Percentiles rank a stretch among this genome's conserved stretches.
Evolutionary conservation across 2,113 vertebrate species (phyloP).

Genomic region (Dasypus novemcinctus): DNA sequence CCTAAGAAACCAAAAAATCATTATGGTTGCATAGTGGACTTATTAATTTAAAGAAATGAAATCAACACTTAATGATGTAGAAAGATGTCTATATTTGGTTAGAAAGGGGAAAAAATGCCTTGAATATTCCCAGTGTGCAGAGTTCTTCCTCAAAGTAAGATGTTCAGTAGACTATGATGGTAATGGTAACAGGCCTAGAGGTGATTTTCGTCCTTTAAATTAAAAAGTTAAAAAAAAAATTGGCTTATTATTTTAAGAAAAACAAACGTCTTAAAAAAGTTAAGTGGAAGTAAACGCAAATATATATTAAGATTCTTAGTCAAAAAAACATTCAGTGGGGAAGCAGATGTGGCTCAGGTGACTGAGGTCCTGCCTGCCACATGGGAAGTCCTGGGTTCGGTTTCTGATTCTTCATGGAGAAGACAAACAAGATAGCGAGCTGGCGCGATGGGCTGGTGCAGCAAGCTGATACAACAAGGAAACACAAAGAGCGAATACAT

Average conservation of each 20-base stretch:
- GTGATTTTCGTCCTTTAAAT: not conserved
- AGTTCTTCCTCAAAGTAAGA: not conserved
- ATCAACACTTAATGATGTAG: not conserved
- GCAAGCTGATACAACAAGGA: no score
- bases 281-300: not conserved
- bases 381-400: no score
- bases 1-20: not conserved
- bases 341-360: no score
- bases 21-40: not conserved
- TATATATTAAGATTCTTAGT: not conserved
- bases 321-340: not conserved
- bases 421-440: no score
- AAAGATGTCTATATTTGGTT: not conserved
- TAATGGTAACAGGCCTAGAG: not conserved
- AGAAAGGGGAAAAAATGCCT: not conserved
- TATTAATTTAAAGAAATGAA: not conserved
- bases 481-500: no score
- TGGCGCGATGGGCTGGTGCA: no score
- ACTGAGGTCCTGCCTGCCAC: no score
- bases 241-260: constrained; percentile 13
- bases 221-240: not conserved
- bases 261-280: not conserved
- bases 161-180: not conserved
- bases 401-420: no score
- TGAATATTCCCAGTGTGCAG: not conserved